A percentile compares a stretch with the other conserved stretches of the same genome.
Conservation (phyloP, 2,797 vertebrate species). For the Oreortyx pictus region DNA sequence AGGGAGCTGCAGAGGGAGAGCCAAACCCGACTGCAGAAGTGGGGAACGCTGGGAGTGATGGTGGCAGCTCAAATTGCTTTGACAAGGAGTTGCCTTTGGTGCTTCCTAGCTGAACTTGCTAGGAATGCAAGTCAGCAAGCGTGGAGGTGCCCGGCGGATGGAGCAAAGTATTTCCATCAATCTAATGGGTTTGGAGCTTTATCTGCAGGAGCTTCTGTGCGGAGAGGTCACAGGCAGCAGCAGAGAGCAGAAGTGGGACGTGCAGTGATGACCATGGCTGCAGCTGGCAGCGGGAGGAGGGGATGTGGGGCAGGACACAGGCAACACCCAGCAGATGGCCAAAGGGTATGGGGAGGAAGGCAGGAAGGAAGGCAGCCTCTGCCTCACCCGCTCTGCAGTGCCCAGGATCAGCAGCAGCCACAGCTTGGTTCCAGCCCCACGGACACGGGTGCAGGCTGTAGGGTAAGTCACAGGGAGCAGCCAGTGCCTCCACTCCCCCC, state of each 20-base stretch:
- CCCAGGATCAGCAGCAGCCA: not conserved
- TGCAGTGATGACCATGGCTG: rapidly evolving
- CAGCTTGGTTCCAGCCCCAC: not conserved
- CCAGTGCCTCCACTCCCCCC: not conserved
- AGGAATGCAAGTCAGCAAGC: not conserved
- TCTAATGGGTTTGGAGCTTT: not conserved
- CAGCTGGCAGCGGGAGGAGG: rapidly evolving
- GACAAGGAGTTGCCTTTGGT: constrained; percentile 21
- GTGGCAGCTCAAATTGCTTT: constrained; percentile 5
- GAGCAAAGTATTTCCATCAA: constrained; percentile 5
- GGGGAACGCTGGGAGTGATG: not conserved
- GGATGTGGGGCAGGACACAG: not conserved
- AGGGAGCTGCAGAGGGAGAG: not conserved
- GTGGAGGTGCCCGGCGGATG: not conserved
- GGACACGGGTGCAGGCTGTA: constrained; percentile 63
- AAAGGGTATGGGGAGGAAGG: not conserved
- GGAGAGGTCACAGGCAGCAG: not conserved
- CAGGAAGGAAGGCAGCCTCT: not conserved
- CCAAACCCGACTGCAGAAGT: not conserved
- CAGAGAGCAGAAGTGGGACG: rapidly evolving
- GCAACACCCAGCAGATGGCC: not conserved
- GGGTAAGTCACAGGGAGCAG: not conserved
- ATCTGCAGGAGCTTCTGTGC: not conserved
- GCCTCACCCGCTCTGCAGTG: not conserved
- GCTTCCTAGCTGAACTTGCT: constrained; percentile 3